Evolutionary conservation across 2,113 vertebrate species (phyloP).

Genomic region (Melierax canorus): DNA sequence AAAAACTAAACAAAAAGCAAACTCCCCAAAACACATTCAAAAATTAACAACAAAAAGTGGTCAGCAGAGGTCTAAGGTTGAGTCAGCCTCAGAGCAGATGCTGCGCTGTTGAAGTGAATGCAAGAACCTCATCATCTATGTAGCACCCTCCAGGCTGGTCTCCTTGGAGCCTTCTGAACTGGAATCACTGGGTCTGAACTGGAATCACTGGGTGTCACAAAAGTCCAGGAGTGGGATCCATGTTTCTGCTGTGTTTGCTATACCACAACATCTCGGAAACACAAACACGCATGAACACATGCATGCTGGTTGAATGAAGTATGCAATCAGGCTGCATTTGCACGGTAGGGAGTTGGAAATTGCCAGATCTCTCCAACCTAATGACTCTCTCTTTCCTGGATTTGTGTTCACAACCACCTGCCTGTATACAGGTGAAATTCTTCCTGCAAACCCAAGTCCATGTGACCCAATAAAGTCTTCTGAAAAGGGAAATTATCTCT

Average conservation of each 20-base stretch:
- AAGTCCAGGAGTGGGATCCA: neutral
- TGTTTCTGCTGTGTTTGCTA: neutral
- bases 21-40: accelerated
- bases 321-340: neutral
- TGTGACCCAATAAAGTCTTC: neutral
- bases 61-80: neutral
- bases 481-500: neutral
- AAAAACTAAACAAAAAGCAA: neutral
- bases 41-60: neutral
- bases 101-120: neutral
- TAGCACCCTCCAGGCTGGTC: neutral
- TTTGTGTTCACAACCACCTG: neutral
- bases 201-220: neutral
- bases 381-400: neutral
- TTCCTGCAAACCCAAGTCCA: neutral
- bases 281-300: accelerated
- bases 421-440: neutral
- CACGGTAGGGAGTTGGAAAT: neutral
- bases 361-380: neutral
- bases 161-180: neutral
- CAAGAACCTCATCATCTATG: neutral
- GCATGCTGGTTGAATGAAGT: neutral
- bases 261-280: neutral
- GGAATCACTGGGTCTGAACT: neutral
- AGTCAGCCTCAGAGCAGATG: neutral